Evolutionary conservation across 2,888 invertebrate species (phyloP), one percentile per base, ranked within the genome.

Genomic region (Amphipoea lucens): DNA sequence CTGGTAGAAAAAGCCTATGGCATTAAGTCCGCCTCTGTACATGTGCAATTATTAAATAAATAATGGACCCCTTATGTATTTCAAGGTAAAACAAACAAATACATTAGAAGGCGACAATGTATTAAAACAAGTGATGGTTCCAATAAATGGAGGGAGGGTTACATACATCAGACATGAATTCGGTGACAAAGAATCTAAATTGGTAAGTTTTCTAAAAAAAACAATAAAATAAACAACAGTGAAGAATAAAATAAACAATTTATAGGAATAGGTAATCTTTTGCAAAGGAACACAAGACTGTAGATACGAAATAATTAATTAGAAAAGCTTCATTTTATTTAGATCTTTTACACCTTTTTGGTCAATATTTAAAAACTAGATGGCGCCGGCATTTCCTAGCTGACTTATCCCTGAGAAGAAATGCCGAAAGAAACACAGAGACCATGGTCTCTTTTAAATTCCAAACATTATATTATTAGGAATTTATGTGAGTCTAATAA

Each of bases 111-210:
- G 90, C 14, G 94, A 96, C 0, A 93, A 94, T 66, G 89, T 94
- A 6, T 80, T 96, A n/a, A 93, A 92, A 73, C 95, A 96, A 89
- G 87, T 90, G 0, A 92, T 95, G 42, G 91, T 87, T 76, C 91
- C 92, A 63, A 90, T 42, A 82, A 40, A 91, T 0, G 93, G 94
- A 23, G 96, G 95, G 20, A 93, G 90, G 80, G 86, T 90, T 0
- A 89, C 93, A 0, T 85, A 92, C 81, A 95, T 96, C 80, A 92
- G 89, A 57, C 90, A 95, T 67, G 95, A 94, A 76, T 96, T 96
- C 67, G 88, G 89, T 6, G 94, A 93, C 0, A 92, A 90, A 3
- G 92, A 93, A 65, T 90, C 94, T 0, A 94, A 92, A 90, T 93
- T 95, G 95, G 96, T 95, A 85, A 90, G 87, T 0, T 23, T 29